A percentile compares a stretch with the other conserved stretches of the same genome.
Evolutionary conservation across 2,888 invertebrate genomes (phyloP).

Genomic region (Dusona sp.): DNA sequence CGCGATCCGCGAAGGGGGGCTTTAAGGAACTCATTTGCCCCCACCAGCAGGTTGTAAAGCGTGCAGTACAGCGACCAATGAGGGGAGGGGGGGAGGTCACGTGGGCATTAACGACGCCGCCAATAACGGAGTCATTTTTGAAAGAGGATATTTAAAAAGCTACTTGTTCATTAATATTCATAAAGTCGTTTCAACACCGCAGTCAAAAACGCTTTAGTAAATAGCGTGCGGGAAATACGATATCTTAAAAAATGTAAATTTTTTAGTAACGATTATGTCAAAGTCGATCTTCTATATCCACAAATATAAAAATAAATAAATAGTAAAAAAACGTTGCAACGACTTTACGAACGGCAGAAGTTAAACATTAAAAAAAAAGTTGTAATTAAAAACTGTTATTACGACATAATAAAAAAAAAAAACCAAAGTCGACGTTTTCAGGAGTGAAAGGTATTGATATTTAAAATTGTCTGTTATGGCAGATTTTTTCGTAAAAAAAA

Average conservation of each 20-base stretch:
- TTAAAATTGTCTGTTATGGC: background rate
- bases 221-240: background rate
- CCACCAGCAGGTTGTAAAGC: background rate
- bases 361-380: background rate
- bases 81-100: background rate
- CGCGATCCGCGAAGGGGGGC: constrained; percentile 33
- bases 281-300: background rate
- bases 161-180: background rate
- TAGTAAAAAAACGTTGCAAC: background rate
- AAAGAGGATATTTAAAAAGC: background rate
- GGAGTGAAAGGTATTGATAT: background rate
- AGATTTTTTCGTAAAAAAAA: background rate
- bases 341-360: too few relatives aligned
- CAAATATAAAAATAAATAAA: background rate
- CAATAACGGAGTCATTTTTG: background rate
- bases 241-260: background rate
- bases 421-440: background rate
- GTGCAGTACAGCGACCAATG: background rate
- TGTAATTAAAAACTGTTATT: background rate
- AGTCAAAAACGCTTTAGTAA: background rate
- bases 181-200: background rate
- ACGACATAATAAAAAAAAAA: background rate
- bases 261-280: background rate
- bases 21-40: background rate
- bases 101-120: background rate